phyloP scores from a whole-genome alignment of 1,140 invertebrate genomes.

The Macrobrachium rosenbergii region DNA sequence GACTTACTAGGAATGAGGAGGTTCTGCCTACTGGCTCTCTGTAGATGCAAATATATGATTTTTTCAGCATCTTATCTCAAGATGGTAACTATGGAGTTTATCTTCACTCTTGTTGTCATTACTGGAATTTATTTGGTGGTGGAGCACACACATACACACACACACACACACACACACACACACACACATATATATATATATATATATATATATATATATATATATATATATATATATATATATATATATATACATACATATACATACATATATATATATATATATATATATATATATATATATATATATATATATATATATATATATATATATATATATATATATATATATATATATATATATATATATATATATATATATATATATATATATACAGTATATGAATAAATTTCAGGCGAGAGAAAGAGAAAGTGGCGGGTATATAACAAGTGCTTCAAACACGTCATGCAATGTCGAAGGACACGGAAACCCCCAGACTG shows the following conservation, averaged over 20 bases:
- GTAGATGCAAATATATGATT: too few relatives aligned
- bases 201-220: constrained; percentile 32
- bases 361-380: constrained; percentile 43
- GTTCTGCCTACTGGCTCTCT: too few relatives aligned
- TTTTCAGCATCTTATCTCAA: too few relatives aligned
- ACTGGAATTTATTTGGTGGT: not conserved
- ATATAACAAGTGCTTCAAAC: too few relatives aligned
- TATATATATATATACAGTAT: constrained; percentile 29
- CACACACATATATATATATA: constrained; percentile 8
- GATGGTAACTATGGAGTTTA: too few relatives aligned
- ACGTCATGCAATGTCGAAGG: too few relatives aligned
- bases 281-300: constrained; percentile 35
- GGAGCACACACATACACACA: not conserved
- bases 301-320: constrained; percentile 38
- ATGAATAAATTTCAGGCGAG: not conserved
- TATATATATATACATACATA: constrained; percentile 20
- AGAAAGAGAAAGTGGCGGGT: not conserved
- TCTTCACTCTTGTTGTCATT: not conserved
- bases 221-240: constrained; percentile 41
- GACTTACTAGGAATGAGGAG: too few relatives aligned
- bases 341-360: constrained; percentile 31
- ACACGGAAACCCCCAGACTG: too few relatives aligned
- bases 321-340: constrained; percentile 31
- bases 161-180: constrained; percentile 28
- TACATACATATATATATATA: constrained; percentile 27